These are phyloP conservation scores for Hypotaenidia okinawae DNA, from an alignment of 2,797 vertebrate genomes.

Conservation along the genomic window DNA sequence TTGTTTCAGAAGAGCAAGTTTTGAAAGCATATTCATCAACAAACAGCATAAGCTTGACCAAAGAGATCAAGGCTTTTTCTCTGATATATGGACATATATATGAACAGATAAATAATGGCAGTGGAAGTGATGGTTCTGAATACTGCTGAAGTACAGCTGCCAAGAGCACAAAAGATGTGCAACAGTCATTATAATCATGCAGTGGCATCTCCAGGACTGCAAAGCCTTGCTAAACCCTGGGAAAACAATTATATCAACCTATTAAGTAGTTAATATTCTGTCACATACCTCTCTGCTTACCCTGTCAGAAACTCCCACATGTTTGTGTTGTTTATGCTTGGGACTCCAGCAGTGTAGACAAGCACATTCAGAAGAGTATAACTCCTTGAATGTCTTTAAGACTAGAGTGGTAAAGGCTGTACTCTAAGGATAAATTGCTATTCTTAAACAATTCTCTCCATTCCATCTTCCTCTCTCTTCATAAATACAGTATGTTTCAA, in stretches of 20 bases:
- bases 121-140: not conserved
- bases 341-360: rapidly evolving
- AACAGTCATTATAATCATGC: not conserved
- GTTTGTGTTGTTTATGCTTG: not conserved
- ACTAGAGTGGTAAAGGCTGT: not conserved
- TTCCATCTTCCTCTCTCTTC: not conserved
- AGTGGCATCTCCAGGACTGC: not conserved
- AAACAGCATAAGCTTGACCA: not conserved
- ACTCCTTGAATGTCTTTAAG: conserved; percentile 5
- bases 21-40: conserved; percentile 10
- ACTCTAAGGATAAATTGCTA: not conserved
- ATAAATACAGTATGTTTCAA: conserved; percentile 6
- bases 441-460: not conserved
- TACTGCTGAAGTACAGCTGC: not conserved
- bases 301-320: not conserved
- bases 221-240: not conserved
- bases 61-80: not conserved
- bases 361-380: not conserved
- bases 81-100: not conserved
- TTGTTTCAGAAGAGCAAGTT: conserved; percentile 39
- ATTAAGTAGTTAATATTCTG: conserved; percentile 31
- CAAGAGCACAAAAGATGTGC: not conserved
- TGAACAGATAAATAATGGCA: not conserved
- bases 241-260: not conserved
- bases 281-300: conserved; percentile 36